Conservation (phyloP, 2,888 invertebrate species). For the Meiosimyza decipiens region DNA sequence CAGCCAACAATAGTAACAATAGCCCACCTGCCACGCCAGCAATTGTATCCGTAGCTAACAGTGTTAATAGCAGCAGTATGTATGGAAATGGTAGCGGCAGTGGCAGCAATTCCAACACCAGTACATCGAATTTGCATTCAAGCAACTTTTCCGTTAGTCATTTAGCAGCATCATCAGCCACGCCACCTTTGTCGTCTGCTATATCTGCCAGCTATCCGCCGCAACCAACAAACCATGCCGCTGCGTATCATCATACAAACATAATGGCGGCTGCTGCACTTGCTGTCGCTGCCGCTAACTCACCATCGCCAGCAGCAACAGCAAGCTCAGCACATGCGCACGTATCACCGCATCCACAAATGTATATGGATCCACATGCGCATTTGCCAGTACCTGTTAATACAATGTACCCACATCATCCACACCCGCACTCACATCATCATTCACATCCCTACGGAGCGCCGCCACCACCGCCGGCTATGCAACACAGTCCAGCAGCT, state of each 20-base stretch:
- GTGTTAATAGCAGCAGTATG: too few relatives aligned
- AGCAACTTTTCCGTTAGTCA: conserved; percentile 68
- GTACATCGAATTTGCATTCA: conserved; percentile 47
- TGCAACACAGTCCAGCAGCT: conserved; percentile 54
- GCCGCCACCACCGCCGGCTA: conserved; percentile 34
- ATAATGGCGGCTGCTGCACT: conserved; percentile 64
- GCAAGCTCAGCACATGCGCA: conserved; percentile 41
- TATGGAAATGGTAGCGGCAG: conserved; percentile 22
- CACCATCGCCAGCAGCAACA: conserved; percentile 47
- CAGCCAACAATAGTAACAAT: conserved; percentile 11
- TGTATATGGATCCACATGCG: conserved; percentile 67
- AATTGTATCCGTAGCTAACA: not conserved
- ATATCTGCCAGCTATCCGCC: conserved; percentile 44
- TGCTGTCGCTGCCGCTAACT: conserved; percentile 52
- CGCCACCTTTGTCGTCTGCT: conserved; percentile 33
- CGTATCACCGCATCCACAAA: conserved; percentile 51
- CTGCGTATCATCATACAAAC: conserved; percentile 63
- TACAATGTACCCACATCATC: conserved; percentile 62
- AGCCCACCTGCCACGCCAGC: conserved; percentile 14
- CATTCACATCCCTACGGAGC: conserved; percentile 45
- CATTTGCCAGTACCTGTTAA: conserved; percentile 66
- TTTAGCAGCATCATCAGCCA: conserved; percentile 60
- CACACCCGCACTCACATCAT: conserved; percentile 36
- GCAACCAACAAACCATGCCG: conserved; percentile 42
- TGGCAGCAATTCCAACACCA: conserved; percentile 30